Percentiles rank a stretch among this genome's conserved stretches.
Evolutionary conservation across 1,140 invertebrate genomes (phyloP).

Genomic region (Nephila pilipes): DNA sequence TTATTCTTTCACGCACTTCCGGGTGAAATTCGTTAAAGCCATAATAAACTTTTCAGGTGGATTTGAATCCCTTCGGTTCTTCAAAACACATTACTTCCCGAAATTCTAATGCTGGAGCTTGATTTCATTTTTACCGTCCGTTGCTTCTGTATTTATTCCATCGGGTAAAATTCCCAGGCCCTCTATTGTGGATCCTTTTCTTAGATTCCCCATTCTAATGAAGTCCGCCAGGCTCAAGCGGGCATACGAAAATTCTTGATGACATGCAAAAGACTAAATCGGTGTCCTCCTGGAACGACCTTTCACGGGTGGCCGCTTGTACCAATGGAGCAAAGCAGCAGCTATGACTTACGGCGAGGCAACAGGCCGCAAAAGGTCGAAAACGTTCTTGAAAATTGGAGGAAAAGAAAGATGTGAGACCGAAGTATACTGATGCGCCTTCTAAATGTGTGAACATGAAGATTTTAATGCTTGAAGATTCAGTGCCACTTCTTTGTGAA

Average conservation of each 20-base stretch:
- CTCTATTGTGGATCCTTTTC: neutral
- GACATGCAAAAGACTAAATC: constrained; percentile 59
- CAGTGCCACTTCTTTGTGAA: constrained; percentile 13
- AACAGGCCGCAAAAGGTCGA: constrained; percentile 4
- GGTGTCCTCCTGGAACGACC: constrained; percentile 63
- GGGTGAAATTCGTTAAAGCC: neutral
- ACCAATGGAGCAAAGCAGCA: constrained; percentile 39
- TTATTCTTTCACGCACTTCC: neutral
- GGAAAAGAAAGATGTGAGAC: constrained; percentile 26
- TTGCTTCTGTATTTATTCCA: no score
- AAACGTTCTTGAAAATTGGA: neutral
- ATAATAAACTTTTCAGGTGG: constrained; percentile 24
- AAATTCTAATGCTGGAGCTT: constrained; percentile 37
- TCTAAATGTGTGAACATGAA: constrained; percentile 9
- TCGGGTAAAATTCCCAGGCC: constrained; percentile 26
- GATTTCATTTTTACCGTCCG: constrained; percentile 24
- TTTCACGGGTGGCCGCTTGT: constrained; percentile 41
- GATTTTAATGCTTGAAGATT: constrained; percentile 51
- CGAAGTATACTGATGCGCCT: constrained; percentile 5
- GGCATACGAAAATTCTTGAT: constrained; percentile 65
- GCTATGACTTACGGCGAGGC: neutral
- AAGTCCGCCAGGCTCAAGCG: constrained; percentile 24
- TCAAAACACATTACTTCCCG: neutral
- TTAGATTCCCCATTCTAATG: constrained; percentile 40
- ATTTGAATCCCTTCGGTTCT: neutral